Percentiles rank a stretch among this genome's conserved stretches.
phyloP scores from a whole-genome alignment of 2,888 invertebrate genomes.

The Tribolium freemani region DNA sequence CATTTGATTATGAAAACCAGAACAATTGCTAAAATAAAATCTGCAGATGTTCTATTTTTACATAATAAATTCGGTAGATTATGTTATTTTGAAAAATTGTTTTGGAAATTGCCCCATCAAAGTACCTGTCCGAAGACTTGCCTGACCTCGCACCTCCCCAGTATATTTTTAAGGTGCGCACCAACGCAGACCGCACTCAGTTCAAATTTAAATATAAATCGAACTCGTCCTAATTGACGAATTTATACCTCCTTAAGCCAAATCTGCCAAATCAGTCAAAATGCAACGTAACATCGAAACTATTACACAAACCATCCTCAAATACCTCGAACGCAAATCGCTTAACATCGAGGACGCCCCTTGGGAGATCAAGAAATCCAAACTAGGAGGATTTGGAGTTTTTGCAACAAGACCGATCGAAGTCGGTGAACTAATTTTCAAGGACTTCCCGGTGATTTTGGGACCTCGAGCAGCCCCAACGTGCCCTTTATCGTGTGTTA shows the following conservation, averaged over 20 bases:
- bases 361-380: conserved; percentile 76
- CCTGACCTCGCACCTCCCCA: neutral
- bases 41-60: too few species aligned
- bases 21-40: too few species aligned
- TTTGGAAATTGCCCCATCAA: neutral
- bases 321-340: conserved; percentile 19
- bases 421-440: conserved; percentile 79
- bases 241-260: conserved; percentile 3
- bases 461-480: conserved; percentile 76
- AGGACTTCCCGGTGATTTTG: conserved; percentile 78
- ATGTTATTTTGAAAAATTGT: neutral
- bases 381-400: conserved; percentile 79
- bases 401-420: conserved; percentile 78
- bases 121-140: conserved; percentile 16
- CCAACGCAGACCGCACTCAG: neutral
- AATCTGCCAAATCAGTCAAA: conserved; percentile 5
- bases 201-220: conserved; percentile 25
- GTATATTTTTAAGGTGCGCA: conserved; percentile 24
- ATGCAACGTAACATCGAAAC: conserved; percentile 24
- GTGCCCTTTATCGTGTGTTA: conserved; percentile 75
- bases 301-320: conserved; percentile 5
- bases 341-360: conserved; percentile 59
- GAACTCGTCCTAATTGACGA: conserved; percentile 17
- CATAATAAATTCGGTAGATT: too few species aligned
- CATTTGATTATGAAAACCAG: too few species aligned